These are phyloP conservation scores for Pararge aegeria DNA, from an alignment of 1,140 invertebrate species.

Conservation along the genomic window DNA sequence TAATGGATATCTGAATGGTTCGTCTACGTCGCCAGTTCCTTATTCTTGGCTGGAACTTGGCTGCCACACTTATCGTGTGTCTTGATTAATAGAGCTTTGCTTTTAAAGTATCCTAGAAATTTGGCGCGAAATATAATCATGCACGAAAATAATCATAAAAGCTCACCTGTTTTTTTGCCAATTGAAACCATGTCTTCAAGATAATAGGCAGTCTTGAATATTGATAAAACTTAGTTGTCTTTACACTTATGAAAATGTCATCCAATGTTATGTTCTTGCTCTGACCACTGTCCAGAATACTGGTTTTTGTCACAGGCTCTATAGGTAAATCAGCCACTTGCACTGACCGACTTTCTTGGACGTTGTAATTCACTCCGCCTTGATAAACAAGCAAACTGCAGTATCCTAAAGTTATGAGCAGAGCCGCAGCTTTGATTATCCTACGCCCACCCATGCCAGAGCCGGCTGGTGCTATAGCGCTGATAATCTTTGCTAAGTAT, in stretches of 20 bases:
- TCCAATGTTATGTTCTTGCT: slow-evolving; percentile 86
- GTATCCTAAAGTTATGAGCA: slow-evolving; percentile 78
- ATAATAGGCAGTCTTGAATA: slow-evolving; percentile 90
- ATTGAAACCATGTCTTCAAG: slow-evolving; percentile 95
- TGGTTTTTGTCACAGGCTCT: slow-evolving; percentile 62
- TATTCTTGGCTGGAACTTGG: too few species aligned
- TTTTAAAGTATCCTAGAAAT: background rate
- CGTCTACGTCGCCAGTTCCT: too few species aligned
- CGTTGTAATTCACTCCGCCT: slow-evolving; percentile 76
- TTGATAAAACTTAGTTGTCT: slow-evolving; percentile 95
- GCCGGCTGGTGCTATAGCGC: slow-evolving; percentile 77
- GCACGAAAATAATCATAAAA: background rate
- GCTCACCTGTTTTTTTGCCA: slow-evolving; percentile 92
- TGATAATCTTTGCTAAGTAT: slow-evolving; percentile 51
- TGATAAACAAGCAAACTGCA: slow-evolving; percentile 84
- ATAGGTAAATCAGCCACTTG: slow-evolving; percentile 64
- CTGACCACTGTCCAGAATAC: slow-evolving; percentile 79
- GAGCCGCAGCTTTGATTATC: slow-evolving; percentile 63
- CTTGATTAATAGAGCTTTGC: background rate
- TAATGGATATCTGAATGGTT: too few species aligned
- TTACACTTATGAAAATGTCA: slow-evolving; percentile 96
- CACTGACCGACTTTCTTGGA: slow-evolving; percentile 76
- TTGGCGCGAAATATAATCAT: too few species aligned
- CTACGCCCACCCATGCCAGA: slow-evolving; percentile 76
- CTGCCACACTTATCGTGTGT: too few species aligned